A percentile compares a stretch with the other conserved stretches of the same genome.
Evolutionary conservation across 2,113 vertebrate species (phyloP).

Genomic region (Paraplagusia blochii): DNA sequence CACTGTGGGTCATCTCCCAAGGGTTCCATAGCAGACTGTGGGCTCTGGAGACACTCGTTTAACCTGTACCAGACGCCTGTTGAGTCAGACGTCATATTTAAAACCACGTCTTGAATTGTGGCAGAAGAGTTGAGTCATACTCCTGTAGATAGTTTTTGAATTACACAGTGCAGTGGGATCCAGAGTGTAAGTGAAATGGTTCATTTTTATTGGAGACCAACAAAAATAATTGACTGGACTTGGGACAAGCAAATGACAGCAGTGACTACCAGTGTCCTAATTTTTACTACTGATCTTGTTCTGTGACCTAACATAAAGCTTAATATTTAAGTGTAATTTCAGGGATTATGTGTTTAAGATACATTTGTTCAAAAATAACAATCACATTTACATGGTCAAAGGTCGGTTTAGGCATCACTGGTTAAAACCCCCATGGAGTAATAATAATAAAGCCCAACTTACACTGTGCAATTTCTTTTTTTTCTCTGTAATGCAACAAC

Average conservation of each 20-base stretch:
- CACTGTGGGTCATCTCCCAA: slow-evolving; percentile 21
- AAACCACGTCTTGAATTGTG: slow-evolving; percentile 23
- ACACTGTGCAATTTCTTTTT: too few species aligned
- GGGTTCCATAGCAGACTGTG: slow-evolving; percentile 22
- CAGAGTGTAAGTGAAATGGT: neutral
- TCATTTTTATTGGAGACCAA: slow-evolving; percentile 5
- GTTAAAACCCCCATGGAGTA: too few species aligned
- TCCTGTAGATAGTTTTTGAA: slow-evolving; percentile 17
- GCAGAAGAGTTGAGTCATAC: slow-evolving; percentile 20
- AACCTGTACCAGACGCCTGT: slow-evolving; percentile 51
- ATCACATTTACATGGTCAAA: too few species aligned
- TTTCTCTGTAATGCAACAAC: too few species aligned
- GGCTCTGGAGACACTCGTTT: slow-evolving; percentile 45
- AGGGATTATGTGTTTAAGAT: too few species aligned
- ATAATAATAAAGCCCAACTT: too few species aligned
- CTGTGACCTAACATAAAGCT: too few species aligned
- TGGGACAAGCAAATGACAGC: neutral
- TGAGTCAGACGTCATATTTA: slow-evolving; percentile 64
- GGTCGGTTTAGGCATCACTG: too few species aligned
- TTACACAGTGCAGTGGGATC: slow-evolving; percentile 6
- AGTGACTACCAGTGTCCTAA: slow-evolving; percentile 1
- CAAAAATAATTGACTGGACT: neutral
- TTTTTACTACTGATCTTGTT: slow-evolving; percentile 14
- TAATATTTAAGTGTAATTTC: too few species aligned
- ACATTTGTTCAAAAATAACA: too few species aligned